Evolutionary conservation across 1,140 invertebrate genomes (phyloP), one percentile per base, ranked within the genome.

Genomic region (Zaprionus gabonicus): DNA sequence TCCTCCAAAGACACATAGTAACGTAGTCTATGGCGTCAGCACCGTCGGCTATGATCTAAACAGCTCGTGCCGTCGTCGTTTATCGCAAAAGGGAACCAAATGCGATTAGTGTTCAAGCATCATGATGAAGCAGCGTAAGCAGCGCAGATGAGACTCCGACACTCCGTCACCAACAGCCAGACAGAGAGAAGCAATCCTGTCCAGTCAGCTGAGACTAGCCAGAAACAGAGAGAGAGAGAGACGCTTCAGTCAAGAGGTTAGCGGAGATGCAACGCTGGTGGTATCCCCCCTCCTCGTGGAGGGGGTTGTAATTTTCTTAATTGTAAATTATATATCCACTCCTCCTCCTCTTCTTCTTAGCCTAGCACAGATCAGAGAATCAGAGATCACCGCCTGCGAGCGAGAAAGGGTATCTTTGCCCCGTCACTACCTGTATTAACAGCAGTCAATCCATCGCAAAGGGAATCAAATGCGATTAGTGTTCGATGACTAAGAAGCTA

Each of bases 401-500:
- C 38, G 38, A 55, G 46, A 53, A 5, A 53, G 12, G 46, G 38
- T 51, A 49, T 46, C n/a, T 46, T 49, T 23, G 10, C 41, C 34
- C 57, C 51, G 46, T 68, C 31, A 34, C 31, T 34, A 34, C n/a
- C 17, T 38, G 13, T 38, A 17, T n/a, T 38, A 71, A 63, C 51
- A 53, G 38, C 51, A 53, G 38, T 64, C 27, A 38, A 74, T 90
- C 81, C 84, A 90, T 88, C 84, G 85, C 85, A 90, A 90, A 85
- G 85, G 85, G 85, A 90, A 90, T 85, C 85, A 90, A 90, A 82
- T 84, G 85, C 85, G 85, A 90, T 90, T 85, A 91, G 85, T 90
- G 85, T 90, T 85, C 79, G 79, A 90, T 81, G 84, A 78, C 75
- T 56, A 68, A 64, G 20, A 76, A 76, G 76, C 86, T 76, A 71